Evolutionary conservation across 2,113 vertebrate genomes (phyloP).

Genomic region (Plecotus auritus): DNA sequence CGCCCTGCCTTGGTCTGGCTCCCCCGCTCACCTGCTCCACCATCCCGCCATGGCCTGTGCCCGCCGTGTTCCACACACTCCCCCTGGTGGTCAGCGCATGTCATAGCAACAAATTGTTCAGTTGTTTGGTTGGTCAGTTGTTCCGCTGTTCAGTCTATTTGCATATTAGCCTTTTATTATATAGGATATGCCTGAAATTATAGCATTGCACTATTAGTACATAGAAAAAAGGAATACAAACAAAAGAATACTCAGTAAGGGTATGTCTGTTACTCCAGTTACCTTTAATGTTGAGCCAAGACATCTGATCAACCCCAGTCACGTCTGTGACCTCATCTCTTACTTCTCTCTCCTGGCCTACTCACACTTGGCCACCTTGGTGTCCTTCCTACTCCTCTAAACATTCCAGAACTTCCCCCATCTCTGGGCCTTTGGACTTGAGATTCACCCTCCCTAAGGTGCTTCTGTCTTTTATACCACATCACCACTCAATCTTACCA

Average conservation of each 20-base stretch:
- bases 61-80: too few relatives aligned
- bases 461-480: neutral
- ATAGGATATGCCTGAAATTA: neutral
- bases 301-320: neutral
- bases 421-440: neutral
- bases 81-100: too few relatives aligned
- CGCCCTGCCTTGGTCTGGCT: too few relatives aligned
- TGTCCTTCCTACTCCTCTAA: neutral
- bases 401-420: neutral
- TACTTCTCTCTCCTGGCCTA: neutral
- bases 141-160: too few relatives aligned
- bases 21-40: too few relatives aligned
- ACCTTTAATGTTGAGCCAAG: neutral
- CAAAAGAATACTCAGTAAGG: neutral
- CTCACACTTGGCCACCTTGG: neutral
- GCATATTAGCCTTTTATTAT: too few relatives aligned
- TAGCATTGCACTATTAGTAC: neutral
- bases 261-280: neutral
- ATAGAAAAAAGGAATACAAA: too few relatives aligned
- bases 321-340: neutral
- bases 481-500: neutral
- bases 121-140: too few relatives aligned
- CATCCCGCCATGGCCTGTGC: too few relatives aligned
- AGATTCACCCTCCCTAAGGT: neutral
- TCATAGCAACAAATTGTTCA: too few relatives aligned